These are phyloP conservation scores for Panthera tigris DNA, from an alignment of 2,113 vertebrate genomes.

Conservation along the genomic window DNA sequence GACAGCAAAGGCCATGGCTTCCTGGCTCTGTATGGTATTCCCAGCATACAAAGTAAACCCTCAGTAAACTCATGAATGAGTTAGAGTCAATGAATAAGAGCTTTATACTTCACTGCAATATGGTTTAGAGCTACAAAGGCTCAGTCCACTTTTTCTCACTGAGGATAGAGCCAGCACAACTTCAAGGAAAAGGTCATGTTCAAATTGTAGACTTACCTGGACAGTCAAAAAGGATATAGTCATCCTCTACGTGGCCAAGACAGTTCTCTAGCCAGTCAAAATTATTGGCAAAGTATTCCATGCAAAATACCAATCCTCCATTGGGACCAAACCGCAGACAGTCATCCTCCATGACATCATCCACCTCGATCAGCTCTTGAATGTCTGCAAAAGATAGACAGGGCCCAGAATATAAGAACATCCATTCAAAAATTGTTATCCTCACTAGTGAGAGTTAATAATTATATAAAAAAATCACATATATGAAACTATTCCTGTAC, in stretches of 20 bases:
- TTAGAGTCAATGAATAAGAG: neutral
- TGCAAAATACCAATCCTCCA: constrained; percentile 97
- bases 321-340: constrained; percentile 95
- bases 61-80: neutral
- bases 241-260: constrained; percentile 95
- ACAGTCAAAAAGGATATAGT: constrained; percentile 97
- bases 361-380: constrained; percentile 96
- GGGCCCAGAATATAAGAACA: neutral
- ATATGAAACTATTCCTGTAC: neutral
- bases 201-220: constrained; percentile 87
- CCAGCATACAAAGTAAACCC: neutral
- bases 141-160: neutral
- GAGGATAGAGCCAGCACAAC: neutral
- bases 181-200: neutral
- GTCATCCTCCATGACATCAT: constrained; percentile 97
- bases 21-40: neutral
- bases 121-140: neutral
- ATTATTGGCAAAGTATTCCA: constrained; percentile 98
- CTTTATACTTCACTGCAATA: neutral
- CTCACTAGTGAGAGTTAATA: neutral
- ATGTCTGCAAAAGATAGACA: constrained; percentile 87
- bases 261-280: constrained; percentile 96
- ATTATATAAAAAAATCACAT: neutral
- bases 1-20: neutral
- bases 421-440: neutral